A percentile compares a stretch with the other conserved stretches of the same genome.
phyloP scores from a whole-genome alignment of 2,888 invertebrate genomes.

The Drosophila mercatorum region DNA sequence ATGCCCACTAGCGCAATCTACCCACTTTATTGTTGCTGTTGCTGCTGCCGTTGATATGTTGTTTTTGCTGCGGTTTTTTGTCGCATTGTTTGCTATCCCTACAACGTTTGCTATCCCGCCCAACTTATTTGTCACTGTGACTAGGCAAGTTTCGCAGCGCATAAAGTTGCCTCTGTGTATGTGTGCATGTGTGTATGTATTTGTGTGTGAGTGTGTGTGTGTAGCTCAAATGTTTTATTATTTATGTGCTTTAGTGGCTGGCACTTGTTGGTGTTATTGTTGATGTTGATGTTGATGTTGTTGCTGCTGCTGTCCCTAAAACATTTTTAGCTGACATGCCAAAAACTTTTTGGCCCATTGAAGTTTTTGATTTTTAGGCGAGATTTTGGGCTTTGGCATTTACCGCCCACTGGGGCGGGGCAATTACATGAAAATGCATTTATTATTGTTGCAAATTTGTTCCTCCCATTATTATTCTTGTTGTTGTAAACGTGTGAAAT shows the following conservation, averaged over 20 bases:
- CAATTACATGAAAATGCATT: slow-evolving; percentile 71
- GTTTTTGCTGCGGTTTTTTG: slow-evolving; percentile 50
- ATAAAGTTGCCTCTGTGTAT: background rate
- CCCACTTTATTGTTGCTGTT: slow-evolving; percentile 4
- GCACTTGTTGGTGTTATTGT: slow-evolving; percentile 33
- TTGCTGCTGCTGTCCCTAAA: slow-evolving; percentile 17
- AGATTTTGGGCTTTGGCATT: slow-evolving; percentile 16
- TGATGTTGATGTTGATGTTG: slow-evolving; percentile 11
- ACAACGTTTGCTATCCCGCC: background rate
- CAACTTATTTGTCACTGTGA: slow-evolving; percentile 57
- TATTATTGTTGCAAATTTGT: slow-evolving; percentile 56
- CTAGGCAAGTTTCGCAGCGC: slow-evolving; percentile 50
- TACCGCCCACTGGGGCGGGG: slow-evolving; percentile 22
- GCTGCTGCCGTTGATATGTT: slow-evolving; percentile 34
- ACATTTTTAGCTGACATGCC: slow-evolving; percentile 68
- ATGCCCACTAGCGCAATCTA: slow-evolving; percentile 8
- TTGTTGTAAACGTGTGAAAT: slow-evolving; percentile 30
- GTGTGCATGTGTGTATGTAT: slow-evolving; percentile 4
- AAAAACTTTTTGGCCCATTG: slow-evolving; percentile 65
- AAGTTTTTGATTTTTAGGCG: slow-evolving; percentile 66
- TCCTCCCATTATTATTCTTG: slow-evolving; percentile 26
- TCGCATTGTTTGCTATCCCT: slow-evolving; percentile 47
- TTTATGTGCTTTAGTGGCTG: slow-evolving; percentile 65
- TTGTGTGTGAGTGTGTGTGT: slow-evolving; percentile 20
- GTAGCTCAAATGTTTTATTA: slow-evolving; percentile 67